phyloP scores from a whole-genome alignment of 2,888 invertebrate genomes.

The Prosapia bicincta region DNA sequence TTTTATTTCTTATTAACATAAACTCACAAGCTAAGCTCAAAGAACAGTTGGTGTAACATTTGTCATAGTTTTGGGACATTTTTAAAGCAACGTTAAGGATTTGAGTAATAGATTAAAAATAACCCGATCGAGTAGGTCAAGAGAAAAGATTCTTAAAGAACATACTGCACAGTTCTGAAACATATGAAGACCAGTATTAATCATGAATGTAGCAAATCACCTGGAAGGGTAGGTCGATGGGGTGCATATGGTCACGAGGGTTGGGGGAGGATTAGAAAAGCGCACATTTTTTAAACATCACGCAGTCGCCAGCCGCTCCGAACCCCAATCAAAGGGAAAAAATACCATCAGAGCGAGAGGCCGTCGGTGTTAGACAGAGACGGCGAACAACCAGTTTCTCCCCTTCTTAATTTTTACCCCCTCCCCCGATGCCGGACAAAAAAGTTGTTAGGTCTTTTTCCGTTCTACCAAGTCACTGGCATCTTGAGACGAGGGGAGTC shows the following conservation, averaged over 20 bases:
- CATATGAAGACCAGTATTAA: background rate
- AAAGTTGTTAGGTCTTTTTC: conserved; percentile 27
- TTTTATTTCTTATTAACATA: no score
- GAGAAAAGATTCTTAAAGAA: background rate
- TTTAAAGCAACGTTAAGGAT: no score
- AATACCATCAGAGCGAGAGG: conserved; percentile 23
- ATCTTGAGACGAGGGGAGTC: conserved; percentile 13
- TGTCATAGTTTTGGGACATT: no score
- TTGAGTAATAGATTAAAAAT: no score
- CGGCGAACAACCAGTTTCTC: conserved; percentile 23
- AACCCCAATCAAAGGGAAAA: conserved; percentile 40
- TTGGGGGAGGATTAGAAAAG: conserved; percentile 22
- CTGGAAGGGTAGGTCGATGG: conserved; percentile 25
- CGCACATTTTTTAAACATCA: conserved; percentile 27
- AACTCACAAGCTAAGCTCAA: no score
- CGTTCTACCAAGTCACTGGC: conserved; percentile 24
- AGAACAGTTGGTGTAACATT: no score
- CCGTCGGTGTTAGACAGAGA: conserved; percentile 19
- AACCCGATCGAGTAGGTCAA: background rate
- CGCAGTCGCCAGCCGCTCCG: conserved; percentile 18
- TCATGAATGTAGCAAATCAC: conserved; percentile 10
- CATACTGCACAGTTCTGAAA: background rate
- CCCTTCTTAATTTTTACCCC: conserved; percentile 20
- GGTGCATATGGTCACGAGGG: conserved; percentile 8
- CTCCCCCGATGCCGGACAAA: conserved; percentile 23